Percentiles rank a stretch among this genome's conserved stretches.
Conservation (phyloP, 2,888 invertebrate species). For the Metallyticus violacea region DNA sequence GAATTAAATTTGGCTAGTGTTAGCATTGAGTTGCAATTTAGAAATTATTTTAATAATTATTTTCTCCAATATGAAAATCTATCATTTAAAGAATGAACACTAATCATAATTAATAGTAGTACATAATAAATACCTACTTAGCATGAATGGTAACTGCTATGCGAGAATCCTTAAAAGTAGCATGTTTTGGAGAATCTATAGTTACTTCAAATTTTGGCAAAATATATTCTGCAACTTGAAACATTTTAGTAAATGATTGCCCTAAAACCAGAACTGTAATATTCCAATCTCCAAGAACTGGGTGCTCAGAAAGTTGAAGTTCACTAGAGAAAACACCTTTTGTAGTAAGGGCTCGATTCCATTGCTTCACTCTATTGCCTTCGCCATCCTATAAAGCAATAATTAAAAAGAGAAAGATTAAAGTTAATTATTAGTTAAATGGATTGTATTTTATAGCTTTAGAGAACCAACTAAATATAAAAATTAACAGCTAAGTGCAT, state of each 20-base stretch:
- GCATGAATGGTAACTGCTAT: conserved; percentile 77
- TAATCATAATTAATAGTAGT: no score
- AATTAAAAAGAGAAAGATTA: not conserved
- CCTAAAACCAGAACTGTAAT: conserved; percentile 66
- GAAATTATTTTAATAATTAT: no score
- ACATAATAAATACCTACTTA: conserved; percentile 63
- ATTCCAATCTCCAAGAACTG: conserved; percentile 85
- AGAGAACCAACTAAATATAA: no score
- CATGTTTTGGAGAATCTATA: conserved; percentile 77
- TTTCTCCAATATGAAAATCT: no score
- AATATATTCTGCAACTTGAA: conserved; percentile 87
- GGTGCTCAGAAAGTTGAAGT: conserved; percentile 73
- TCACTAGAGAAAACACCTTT: conserved; percentile 76
- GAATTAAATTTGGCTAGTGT: no score
- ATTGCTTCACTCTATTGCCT: conserved; percentile 79
- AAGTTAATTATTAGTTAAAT: no score
- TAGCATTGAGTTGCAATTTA: no score
- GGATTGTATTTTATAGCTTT: no score
- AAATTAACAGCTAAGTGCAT: no score
- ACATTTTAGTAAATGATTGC: conserved; percentile 65
- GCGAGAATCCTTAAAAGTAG: conserved; percentile 75
- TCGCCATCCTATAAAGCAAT: conserved; percentile 60
- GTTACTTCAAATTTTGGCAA: conserved; percentile 90
- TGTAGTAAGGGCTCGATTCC: conserved; percentile 63
- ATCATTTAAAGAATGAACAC: no score